Base-by-base conservation (phyloP, 2,797 vertebrate genomes). In the Gadopsis marmoratus region DNA sequence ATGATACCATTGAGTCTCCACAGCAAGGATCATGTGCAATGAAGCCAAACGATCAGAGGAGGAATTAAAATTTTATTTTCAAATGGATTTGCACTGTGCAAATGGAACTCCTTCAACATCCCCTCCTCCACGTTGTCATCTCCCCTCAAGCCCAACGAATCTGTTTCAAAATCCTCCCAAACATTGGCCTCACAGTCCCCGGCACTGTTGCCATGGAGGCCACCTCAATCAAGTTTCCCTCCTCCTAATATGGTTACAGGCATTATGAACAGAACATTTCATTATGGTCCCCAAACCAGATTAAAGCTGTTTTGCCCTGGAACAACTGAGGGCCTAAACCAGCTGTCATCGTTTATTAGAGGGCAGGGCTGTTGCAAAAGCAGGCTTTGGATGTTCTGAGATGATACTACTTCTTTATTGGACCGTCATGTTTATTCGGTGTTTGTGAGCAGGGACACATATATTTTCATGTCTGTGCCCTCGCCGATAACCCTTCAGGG, bases 181-280 rank as follows among this genome's bases (percentile, higher is more conserved):
- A 90, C 92, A 86, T 83, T 90, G 85, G 85, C 83, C 74, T 83
- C 60, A 11, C 29, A 62, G 72, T 83, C 63, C 74, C 74, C 10
- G 23, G 29, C 84, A 71, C 84, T 73, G 86, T 93, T 92, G 90
- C 92, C 88, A 93, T 91, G 90, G 90, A 92, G 88, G 88, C 93
- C 74, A 84, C 81, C 78, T 83, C 89, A 72, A 88, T 89, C 83
- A 84, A 81, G 88, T 88, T 88, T 78, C 71, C 82, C 74, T 89
- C 84, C 79, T 86, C 75, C 86, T 94, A 92, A 94, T 90, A 86
- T 76, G 85, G 91, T 92, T 93, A 90, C 74, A 63, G 78, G 79
- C 76, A 81, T 88, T 86, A 92, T 94, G 90, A 94, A 93, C 83
- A 90, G 91, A 82, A 89, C 93, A 94, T 94, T 95, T 94, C 89